A percentile compares a stretch with the other conserved stretches of the same genome.
Evolutionary conservation across 2,113 vertebrate species (phyloP).

Genomic region (Camelus dromedarius): DNA sequence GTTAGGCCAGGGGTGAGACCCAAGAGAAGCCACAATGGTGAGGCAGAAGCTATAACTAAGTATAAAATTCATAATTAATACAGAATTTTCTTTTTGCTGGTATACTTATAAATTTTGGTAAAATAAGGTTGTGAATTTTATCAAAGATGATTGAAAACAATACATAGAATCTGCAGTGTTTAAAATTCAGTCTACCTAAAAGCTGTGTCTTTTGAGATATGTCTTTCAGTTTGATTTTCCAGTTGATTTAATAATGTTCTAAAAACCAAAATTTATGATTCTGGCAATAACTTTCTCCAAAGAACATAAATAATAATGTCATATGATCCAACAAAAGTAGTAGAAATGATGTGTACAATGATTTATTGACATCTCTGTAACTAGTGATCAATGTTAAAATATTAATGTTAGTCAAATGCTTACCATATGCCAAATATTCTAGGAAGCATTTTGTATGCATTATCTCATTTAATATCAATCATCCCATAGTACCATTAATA

Average conservation of each 20-base stretch:
- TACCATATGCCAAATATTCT: neutral
- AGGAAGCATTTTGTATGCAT: neutral
- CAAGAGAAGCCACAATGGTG: neutral
- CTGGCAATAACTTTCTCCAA: neutral
- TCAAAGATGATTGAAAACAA: neutral
- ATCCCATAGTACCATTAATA: neutral
- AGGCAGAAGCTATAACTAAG: neutral
- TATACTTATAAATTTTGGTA: neutral
- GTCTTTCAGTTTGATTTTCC: slow-evolving; percentile 33
- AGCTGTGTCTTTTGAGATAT: neutral
- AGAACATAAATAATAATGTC: neutral
- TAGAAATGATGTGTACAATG: neutral
- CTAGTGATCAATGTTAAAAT: slow-evolving; percentile 1
- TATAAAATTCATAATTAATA: neutral
- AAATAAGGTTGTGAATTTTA: slow-evolving; percentile 23
- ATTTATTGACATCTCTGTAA: neutral
- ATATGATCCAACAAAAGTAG: neutral
- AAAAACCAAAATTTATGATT: slow-evolving; percentile 12
- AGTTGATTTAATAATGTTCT: neutral
- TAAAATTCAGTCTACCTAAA: neutral
- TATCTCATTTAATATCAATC: slow-evolving; percentile 34
- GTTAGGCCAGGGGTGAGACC: neutral
- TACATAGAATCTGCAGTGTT: neutral
- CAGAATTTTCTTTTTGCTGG: neutral
- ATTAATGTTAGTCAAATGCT: slow-evolving; percentile 9